These are phyloP conservation scores for Reticulitermes speratus DNA, from an alignment of 1,140 invertebrate genomes.

Conservation along the genomic window DNA sequence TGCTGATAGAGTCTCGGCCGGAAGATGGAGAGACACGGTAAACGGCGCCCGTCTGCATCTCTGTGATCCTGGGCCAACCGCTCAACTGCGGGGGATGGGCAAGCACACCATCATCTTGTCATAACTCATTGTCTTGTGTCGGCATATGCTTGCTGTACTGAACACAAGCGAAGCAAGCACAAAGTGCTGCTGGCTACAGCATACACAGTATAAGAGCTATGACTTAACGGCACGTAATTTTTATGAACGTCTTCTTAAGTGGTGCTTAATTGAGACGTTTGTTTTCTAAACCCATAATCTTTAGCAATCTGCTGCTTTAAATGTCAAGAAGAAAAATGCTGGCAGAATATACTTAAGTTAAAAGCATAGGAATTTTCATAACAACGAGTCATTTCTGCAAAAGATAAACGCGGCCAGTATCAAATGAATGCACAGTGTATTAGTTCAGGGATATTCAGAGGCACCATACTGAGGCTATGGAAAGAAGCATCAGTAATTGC, in stretches of 20 bases:
- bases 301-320: neutral
- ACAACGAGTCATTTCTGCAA: too few species aligned
- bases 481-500: too few species aligned
- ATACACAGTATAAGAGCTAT: neutral
- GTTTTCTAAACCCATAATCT: neutral
- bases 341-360: too few species aligned
- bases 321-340: neutral
- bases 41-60: neutral
- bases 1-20: neutral
- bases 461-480: too few species aligned
- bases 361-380: too few species aligned
- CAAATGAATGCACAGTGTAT: too few species aligned
- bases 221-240: neutral
- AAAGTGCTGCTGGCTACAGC: neutral
- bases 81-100: neutral
- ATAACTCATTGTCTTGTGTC: neutral
- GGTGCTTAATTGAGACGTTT: neutral
- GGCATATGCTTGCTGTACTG: neutral
- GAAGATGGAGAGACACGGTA: neutral
- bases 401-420: too few species aligned
- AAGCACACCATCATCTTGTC: neutral
- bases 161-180: neutral
- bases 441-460: too few species aligned
- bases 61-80: neutral
- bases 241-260: neutral